Evolutionary conservation across 2,888 invertebrate species (phyloP).

Genomic region (Meta bourneti): DNA sequence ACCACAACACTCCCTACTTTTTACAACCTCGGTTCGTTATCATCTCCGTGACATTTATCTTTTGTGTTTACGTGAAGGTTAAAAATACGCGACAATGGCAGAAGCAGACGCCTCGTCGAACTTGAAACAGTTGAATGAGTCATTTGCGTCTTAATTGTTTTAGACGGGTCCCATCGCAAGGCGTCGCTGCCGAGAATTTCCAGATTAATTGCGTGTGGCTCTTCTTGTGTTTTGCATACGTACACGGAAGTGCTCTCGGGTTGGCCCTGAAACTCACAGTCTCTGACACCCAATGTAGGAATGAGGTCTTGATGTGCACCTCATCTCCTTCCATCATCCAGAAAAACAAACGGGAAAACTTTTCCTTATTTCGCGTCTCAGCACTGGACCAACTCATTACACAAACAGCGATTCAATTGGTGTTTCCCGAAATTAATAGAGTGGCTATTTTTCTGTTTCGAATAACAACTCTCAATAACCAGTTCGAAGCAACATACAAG

Average conservation of each 20-base stretch:
- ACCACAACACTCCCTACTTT: too few species aligned
- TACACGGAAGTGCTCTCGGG: slow-evolving; percentile 47
- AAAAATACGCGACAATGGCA: background rate
- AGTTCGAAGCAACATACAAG: too few species aligned
- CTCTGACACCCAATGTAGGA: slow-evolving; percentile 29
- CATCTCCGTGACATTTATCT: background rate
- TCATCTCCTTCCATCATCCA: too few species aligned
- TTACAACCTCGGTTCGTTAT: background rate
- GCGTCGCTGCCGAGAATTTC: slow-evolving; percentile 16
- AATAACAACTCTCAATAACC: too few species aligned
- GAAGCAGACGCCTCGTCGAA: slow-evolving; percentile 44
- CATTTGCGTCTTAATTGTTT: slow-evolving; percentile 44
- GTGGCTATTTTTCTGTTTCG: too few species aligned
- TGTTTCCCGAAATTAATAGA: too few species aligned
- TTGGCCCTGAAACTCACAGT: slow-evolving; percentile 39
- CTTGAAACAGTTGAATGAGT: slow-evolving; percentile 50
- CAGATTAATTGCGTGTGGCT: slow-evolving; percentile 25
- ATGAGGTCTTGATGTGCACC: background rate
- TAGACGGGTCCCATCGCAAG: background rate
- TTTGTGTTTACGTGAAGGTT: slow-evolving; percentile 19
- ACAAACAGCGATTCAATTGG: too few species aligned
- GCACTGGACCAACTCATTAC: too few species aligned
- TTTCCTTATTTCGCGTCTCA: too few species aligned
- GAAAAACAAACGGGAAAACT: too few species aligned
- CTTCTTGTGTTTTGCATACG: slow-evolving; percentile 25